Evolutionary conservation across 2,888 invertebrate species (phyloP), one percentile per base, ranked within the genome.

Genomic region (Drosophila limbata): DNA sequence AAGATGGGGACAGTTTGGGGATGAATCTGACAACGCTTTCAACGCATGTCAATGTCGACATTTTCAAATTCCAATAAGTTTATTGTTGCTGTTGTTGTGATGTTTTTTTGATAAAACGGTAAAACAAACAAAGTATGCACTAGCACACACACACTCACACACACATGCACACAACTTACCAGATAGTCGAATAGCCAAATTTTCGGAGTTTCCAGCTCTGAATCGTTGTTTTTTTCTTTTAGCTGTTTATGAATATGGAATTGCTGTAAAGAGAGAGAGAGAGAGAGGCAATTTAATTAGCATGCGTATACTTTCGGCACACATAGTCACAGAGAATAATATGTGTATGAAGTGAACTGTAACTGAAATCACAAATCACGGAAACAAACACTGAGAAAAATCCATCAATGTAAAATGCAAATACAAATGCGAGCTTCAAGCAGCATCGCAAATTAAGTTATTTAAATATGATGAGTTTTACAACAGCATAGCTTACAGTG

Each of bases 21-120:
- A 50, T 35, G 19, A 57, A 73, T 63, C 63, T 77, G 69, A 73
- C 77, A 73, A 57, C 53, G 76, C 62, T 65, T 73, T 77, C 77
- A 77, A 65, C 76, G 74, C 77, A 83, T 83, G 85, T 85, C 81
- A 79, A 75, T 85, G 65, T 66, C 65, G 81, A 75, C 84, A 83
- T 77, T 85, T 82, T 80, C 50, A 77, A 82, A 81, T 82, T 85
- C 86, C 81, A 83, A 83, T 83, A 83, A 82, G 52, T 67, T 44
- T 37, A 19, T 52, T 60, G 48, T 72, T 74, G 37, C 51, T 62
- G 50, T 50, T 64, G 51, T 61, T 66, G 60, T 53, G 70, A 66
- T 56, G 51, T 33, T 61, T 31, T 55, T 79, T 67, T 61, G 72
- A 64, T 61, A 65, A 73, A 83, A 81, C 60, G 69, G 57, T 75